Percentiles rank a stretch among this genome's conserved stretches.
These are phyloP conservation scores for Listronotus oregonensis DNA, from an alignment of 1,140 invertebrate species.

Conservation along the genomic window DNA sequence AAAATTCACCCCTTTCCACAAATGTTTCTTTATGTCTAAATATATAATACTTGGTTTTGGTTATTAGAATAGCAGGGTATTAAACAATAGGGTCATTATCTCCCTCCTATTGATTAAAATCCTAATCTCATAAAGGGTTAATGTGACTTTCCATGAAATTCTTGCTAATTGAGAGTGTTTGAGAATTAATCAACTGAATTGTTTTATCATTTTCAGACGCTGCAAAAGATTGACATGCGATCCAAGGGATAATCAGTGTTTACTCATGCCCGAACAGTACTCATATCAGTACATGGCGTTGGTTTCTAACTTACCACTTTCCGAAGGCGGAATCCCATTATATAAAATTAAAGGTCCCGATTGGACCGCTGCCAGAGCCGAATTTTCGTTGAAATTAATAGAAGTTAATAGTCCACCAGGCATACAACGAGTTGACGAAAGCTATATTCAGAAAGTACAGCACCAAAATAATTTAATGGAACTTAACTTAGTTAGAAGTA, in stretches of 20 bases:
- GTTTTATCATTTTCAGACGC: slow-evolving; percentile 66
- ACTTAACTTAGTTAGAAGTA: slow-evolving; percentile 70
- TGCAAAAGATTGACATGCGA: slow-evolving; percentile 78
- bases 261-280: slow-evolving; percentile 77
- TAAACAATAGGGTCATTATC: no score
- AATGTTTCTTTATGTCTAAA: no score
- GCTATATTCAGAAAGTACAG: slow-evolving; percentile 62
- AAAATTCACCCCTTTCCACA: no score
- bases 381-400: slow-evolving; percentile 76
- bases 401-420: slow-evolving; percentile 65
- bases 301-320: slow-evolving; percentile 79
- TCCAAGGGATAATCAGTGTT: slow-evolving; percentile 70
- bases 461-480: slow-evolving; percentile 59
- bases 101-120: no score
- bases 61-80: no score
- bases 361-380: slow-evolving; percentile 68
- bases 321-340: slow-evolving; percentile 72
- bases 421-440: slow-evolving; percentile 65
- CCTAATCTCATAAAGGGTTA: no score
- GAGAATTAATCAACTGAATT: slow-evolving; percentile 6
- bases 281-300: slow-evolving; percentile 93
- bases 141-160: no score
- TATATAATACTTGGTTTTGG: no score
- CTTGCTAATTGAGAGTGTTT: background rate
- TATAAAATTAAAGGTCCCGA: slow-evolving; percentile 86